phyloP scores from a whole-genome alignment of 2,888 invertebrate genomes.

The Drosophila limbata region DNA sequence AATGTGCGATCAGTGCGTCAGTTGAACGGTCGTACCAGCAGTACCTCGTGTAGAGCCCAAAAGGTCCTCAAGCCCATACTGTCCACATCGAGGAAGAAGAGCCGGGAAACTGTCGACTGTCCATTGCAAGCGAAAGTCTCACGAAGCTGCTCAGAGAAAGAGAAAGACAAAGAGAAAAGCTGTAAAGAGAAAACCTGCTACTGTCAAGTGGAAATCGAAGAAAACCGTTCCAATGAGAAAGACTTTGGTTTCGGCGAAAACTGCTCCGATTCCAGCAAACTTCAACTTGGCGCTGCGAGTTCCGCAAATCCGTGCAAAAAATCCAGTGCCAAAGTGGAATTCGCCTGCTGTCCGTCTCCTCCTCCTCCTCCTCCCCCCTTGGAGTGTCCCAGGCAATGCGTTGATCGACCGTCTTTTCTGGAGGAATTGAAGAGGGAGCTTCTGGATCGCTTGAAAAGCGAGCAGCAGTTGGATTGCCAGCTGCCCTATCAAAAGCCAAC shows the following conservation, averaged over 20 bases:
- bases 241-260: background rate
- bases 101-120: background rate
- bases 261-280: background rate
- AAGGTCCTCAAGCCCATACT: constrained; percentile 11
- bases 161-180: background rate
- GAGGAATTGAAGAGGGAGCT: constrained; percentile 55
- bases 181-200: background rate
- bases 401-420: constrained; percentile 5
- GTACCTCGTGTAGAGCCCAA: background rate
- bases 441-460: constrained; percentile 14
- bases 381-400: background rate
- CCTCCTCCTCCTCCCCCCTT: background rate
- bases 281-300: background rate
- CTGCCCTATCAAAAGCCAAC: background rate
- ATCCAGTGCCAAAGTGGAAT: constrained; percentile 4
- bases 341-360: no score
- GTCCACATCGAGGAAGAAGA: background rate
- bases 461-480: constrained; percentile 3
- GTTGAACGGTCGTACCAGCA: no score
- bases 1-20: constrained; percentile 5
- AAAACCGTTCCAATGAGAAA: background rate
- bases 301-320: background rate
- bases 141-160: background rate
- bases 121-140: background rate
- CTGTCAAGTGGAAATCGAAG: background rate